These are phyloP conservation scores for Noctua janthina DNA, from an alignment of 2,888 invertebrate species.

Conservation along the genomic window DNA sequence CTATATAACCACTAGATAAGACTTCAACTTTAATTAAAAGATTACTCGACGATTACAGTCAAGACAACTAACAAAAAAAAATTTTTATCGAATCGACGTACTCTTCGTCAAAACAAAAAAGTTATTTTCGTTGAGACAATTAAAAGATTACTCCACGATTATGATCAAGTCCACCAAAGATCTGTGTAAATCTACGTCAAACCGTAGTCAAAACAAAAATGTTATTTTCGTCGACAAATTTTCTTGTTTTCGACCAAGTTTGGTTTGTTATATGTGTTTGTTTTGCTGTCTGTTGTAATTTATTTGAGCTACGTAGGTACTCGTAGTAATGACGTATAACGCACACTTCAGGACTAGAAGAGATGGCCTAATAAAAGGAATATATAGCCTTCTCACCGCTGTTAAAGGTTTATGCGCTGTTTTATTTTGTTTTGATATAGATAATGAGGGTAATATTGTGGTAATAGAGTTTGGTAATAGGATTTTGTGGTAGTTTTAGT, in stretches of 20 bases:
- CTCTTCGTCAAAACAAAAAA: slow-evolving; percentile 63
- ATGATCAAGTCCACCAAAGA: slow-evolving; percentile 53
- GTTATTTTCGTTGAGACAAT: slow-evolving; percentile 59
- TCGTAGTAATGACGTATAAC: slow-evolving; percentile 48
- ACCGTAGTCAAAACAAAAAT: slow-evolving; percentile 66
- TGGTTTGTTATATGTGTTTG: slow-evolving; percentile 73
- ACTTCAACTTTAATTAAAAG: slow-evolving; percentile 62
- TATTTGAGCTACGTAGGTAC: slow-evolving; percentile 61
- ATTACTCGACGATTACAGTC: slow-evolving; percentile 57
- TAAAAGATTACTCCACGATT: slow-evolving; percentile 60
- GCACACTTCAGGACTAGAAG: slow-evolving; percentile 42
- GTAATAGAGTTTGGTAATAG: slow-evolving; percentile 21
- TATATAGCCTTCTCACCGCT: slow-evolving; percentile 37
- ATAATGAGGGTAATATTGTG: slow-evolving; percentile 44
- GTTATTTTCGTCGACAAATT: slow-evolving; percentile 65
- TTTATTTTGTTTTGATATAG: slow-evolving; percentile 58
- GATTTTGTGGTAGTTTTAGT: slow-evolving; percentile 13
- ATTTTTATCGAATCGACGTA: neutral
- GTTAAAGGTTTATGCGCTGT: slow-evolving; percentile 49
- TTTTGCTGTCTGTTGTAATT: slow-evolving; percentile 69
- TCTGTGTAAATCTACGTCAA: slow-evolving; percentile 40
- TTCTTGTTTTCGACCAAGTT: slow-evolving; percentile 67
- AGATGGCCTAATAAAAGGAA: slow-evolving; percentile 49
- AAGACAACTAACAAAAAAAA: slow-evolving; percentile 37
- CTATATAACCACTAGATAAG: slow-evolving; percentile 28